Conservation (phyloP, 2,113 vertebrate species). For the Girardinichthys multiradiatus region DNA sequence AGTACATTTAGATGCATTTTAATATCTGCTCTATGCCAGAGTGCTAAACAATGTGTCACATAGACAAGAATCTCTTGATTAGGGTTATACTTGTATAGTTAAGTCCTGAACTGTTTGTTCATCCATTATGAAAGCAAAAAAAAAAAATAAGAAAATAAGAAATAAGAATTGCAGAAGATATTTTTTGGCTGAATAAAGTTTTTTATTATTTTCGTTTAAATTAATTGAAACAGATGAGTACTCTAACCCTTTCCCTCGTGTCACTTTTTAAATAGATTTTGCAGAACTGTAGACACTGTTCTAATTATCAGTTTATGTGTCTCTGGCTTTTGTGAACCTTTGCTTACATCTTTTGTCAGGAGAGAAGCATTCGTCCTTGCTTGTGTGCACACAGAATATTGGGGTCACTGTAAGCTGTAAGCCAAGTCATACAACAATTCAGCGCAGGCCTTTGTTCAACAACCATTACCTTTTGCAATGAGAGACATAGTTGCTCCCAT, state of each 20-base stretch:
- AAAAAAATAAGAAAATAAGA: slow-evolving; percentile 1
- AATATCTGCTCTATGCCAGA: neutral
- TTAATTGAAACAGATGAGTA: slow-evolving; percentile 4
- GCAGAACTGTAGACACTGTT: slow-evolving; percentile 15
- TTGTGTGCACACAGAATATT: slow-evolving; percentile 58
- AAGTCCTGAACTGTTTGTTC: slow-evolving; percentile 56
- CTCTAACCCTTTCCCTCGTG: slow-evolving; percentile 6
- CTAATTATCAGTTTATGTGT: slow-evolving; percentile 34
- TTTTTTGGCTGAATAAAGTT: neutral
- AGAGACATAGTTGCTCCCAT: slow-evolving; percentile 55
- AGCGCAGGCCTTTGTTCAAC: slow-evolving; percentile 52
- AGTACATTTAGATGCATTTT: neutral
- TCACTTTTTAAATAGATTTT: slow-evolving; percentile 48
- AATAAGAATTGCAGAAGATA: no score
- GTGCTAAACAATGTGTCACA: no score
- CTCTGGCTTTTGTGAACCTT: slow-evolving; percentile 59
- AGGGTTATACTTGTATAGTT: no score
- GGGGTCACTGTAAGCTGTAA: slow-evolving; percentile 53
- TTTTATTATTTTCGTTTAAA: neutral
- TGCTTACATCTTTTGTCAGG: slow-evolving; percentile 53
- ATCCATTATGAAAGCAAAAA: slow-evolving; percentile 58
- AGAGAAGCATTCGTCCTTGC: slow-evolving; percentile 43
- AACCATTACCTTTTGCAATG: slow-evolving; percentile 62
- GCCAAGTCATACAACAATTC: slow-evolving; percentile 61
- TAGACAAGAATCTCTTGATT: neutral